Conservation (phyloP, 1,140 invertebrate genomes). For the Drosophila malerkotliana region DNA sequence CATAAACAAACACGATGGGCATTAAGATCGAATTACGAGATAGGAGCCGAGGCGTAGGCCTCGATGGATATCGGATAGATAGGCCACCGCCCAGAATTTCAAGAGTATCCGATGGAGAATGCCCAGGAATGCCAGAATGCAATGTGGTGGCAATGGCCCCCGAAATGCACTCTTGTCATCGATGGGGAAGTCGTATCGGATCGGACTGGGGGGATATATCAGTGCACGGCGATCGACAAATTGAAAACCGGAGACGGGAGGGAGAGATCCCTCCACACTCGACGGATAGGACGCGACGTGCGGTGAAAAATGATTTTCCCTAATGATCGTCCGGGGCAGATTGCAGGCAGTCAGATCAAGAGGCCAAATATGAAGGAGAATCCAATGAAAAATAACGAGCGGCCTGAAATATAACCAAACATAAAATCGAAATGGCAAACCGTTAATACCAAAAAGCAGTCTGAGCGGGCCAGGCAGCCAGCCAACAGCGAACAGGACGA, state of each 20-base stretch:
- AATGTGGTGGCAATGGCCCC: constrained; percentile 68
- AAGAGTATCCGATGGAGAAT: constrained; percentile 1
- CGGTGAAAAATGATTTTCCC: constrained; percentile 70
- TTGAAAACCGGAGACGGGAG: constrained; percentile 44
- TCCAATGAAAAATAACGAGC: constrained; percentile 79
- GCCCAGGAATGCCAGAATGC: constrained; percentile 45
- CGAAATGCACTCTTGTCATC: constrained; percentile 34
- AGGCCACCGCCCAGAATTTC: constrained; percentile 38
- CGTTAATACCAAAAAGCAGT: constrained; percentile 66
- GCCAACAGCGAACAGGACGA: constrained; percentile 29
- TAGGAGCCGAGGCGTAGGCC: constrained; percentile 52
- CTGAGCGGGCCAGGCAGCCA: background rate
- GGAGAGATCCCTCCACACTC: constrained; percentile 27
- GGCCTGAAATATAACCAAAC: constrained; percentile 73
- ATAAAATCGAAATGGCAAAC: constrained; percentile 77
- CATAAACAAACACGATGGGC: constrained; percentile 71
- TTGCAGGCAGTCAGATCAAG: constrained; percentile 60
- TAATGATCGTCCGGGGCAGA: constrained; percentile 48
- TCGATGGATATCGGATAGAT: constrained; percentile 41
- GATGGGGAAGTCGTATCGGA: background rate
- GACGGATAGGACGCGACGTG: constrained; percentile 56
- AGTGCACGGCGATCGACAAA: constrained; percentile 68
- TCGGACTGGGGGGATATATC: constrained; percentile 34
- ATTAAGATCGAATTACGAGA: constrained; percentile 80
- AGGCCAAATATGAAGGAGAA: constrained; percentile 74